Base-by-base conservation (phyloP, 2,888 invertebrate genomes). In the Pseudococcus jackbeardsleyi region DNA sequence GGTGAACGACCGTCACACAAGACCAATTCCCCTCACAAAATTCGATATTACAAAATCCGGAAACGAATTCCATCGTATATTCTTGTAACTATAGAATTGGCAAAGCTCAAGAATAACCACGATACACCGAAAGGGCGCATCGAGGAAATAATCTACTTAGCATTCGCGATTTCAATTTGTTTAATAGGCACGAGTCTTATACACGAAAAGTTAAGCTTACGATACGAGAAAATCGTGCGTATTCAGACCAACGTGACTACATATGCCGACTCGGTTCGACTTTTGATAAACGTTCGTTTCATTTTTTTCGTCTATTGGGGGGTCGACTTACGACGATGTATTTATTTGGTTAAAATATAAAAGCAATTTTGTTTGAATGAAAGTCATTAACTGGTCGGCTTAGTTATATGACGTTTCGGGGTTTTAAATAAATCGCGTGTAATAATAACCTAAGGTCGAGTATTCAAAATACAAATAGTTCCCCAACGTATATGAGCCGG, bases 341-440 rank as follows among this genome's bases (percentile, higher is more conserved):
- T 72, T 72, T 72, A 33, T 6, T 9, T 33, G 4, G 12, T 33
- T 5, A 59, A 59, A 59, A 59, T 72, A 72, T 33, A 33, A 72
- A 5, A 72, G 12, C 68, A 33, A 72, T 72, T 72, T 72, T 2
- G 22, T 72, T 72, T 72, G 33, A 72, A 72, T 33, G 68, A 72
- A 72, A 72, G 26, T 33, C 68, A n/a, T 72, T n/a, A 72, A 72
- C 26, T 72, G 19, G 11, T 59, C n/a, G 68, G 68, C 68, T 59
- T 72, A 33, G 11, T 15, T 64, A 22, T 64, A 22, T 72, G 12
- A 12, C 2, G 12, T 22, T 33, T 22, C 33, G 26, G 11, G 3
- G 19, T 22, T 26, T 33, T 33, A 33, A 33, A 22, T 33, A 72
- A 72, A 72, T 72, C 68, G 68, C 15, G 6, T 72, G 68, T 72